Evolutionary conservation across 2,797 vertebrate genomes (phyloP), one percentile per base, ranked within the genome.

Genomic region (Syngnathus acus): DNA sequence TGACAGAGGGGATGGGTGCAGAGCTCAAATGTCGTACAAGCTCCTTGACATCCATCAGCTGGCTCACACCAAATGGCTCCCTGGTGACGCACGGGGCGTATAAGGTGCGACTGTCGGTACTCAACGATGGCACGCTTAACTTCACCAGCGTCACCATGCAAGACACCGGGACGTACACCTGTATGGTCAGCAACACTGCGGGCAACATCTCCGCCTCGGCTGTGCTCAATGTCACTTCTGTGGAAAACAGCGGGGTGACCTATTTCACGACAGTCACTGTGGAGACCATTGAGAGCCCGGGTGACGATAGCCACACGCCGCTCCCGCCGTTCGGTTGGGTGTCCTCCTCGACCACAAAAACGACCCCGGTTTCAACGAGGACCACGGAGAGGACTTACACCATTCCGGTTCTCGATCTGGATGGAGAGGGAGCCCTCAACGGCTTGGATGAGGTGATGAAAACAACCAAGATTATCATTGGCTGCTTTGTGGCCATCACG

Each of bases 361-460:
- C 94, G 64, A 94, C 89, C 74, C 95, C 94, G 42, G 89, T 97
- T 87, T 93, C 90, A 86, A 94, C 94, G 85, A 93, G 92, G 83
- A 94, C 94, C 39, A 98, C 95, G 55, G 95, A 98, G 81, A 94
- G 95, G 84, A 93, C 92, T 14, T 95, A 95, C 83, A 98, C 95
- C 68, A 92, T 98, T 83, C 94, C 97, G 19, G 94, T 97, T 78
- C 94, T 96, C 19, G 94, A 96, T 67, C 64, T 84, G 48, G 84
- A 90, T 21, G 92, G 89, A 71, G 94, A 94, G 8, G 94, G 93
- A 65, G 87, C 93, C 66, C 92, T 92, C 1, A 90, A 90, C 38
- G 95, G 97, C 78, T 93, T 99, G 66, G 97, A 99, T 74, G 97
- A 99, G 88, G 97, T 99, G 78, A 99, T 99, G 97, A 99, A 99